A percentile compares a stretch with the other conserved stretches of the same genome.
Evolutionary conservation across 2,113 vertebrate species (phyloP).

Genomic region (Speoplatyrhinus poulsoni): DNA sequence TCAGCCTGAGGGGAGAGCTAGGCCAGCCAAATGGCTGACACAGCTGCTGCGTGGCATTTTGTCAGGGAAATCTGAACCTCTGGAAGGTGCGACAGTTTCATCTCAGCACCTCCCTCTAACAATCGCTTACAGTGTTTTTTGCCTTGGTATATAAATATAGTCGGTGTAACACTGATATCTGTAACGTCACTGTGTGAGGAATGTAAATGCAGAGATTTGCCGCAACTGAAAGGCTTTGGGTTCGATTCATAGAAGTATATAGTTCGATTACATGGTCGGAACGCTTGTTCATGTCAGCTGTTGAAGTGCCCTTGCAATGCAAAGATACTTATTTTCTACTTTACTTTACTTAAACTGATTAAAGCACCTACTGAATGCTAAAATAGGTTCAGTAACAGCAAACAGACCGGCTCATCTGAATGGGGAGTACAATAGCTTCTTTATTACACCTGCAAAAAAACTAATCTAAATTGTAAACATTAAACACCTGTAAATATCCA

Average conservation of each 20-base stretch:
- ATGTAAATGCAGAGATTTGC: neutral
- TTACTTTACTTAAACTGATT: no score
- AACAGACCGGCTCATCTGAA: neutral
- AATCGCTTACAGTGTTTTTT: no score
- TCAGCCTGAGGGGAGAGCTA: constrained; percentile 22
- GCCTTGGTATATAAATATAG: neutral
- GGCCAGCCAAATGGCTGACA: constrained; percentile 13
- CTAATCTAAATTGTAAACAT: no score
- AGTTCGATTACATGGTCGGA: no score
- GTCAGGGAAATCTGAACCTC: constrained; percentile 62
- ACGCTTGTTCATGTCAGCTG: no score
- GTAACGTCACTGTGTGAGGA: neutral
- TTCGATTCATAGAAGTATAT: neutral
- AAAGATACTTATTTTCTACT: no score
- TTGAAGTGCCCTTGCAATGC: no score
- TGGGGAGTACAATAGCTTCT: no score
- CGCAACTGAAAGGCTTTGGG: neutral
- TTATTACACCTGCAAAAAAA: no score
- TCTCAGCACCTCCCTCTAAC: constrained; percentile 4
- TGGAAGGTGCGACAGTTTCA: constrained; percentile 30
- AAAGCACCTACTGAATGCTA: no score
- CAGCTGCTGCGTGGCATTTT: constrained; percentile 48
- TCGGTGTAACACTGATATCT: neutral
- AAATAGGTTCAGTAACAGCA: no score
- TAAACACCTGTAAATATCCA: no score